A percentile compares a stretch with the other conserved stretches of the same genome.
Conservation (phyloP, 2,888 invertebrate species). For the Eilema sororculum region DNA sequence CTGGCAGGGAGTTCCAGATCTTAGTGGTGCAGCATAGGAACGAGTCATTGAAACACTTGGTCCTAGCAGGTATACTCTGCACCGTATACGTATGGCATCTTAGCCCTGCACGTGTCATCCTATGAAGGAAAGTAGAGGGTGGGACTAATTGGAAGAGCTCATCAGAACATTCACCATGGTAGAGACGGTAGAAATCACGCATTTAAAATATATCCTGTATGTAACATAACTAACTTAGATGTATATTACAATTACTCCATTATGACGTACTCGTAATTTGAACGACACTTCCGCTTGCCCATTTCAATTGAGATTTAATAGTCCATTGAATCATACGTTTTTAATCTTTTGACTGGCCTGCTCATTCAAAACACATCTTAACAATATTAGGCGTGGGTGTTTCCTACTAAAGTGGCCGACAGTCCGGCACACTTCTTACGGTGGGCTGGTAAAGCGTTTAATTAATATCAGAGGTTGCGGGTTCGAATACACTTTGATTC, state of each 20-base stretch:
- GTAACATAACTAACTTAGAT: too few species aligned
- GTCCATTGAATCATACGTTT: constrained; percentile 29
- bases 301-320: constrained; percentile 70
- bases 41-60: too few species aligned
- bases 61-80: too few species aligned
- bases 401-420: constrained; percentile 39
- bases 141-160: too few species aligned
- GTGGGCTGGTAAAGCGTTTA: not conserved
- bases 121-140: too few species aligned
- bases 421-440: not conserved
- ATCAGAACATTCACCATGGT: too few species aligned
- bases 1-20: too few species aligned
- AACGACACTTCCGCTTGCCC: constrained; percentile 37
- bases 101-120: too few species aligned
- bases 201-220: too few species aligned
- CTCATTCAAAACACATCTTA: constrained; percentile 17
- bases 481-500: not conserved
- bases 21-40: too few species aligned
- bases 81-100: too few species aligned
- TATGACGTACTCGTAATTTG: constrained; percentile 2
- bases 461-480: not conserved
- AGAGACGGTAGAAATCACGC: too few species aligned
- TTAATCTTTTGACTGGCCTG: constrained; percentile 17
- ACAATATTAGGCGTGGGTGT: constrained; percentile 47
- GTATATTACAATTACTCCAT: not conserved